Conservation (phyloP, 2,797 vertebrate genomes). For the Dromococcyx pavoninus region DNA sequence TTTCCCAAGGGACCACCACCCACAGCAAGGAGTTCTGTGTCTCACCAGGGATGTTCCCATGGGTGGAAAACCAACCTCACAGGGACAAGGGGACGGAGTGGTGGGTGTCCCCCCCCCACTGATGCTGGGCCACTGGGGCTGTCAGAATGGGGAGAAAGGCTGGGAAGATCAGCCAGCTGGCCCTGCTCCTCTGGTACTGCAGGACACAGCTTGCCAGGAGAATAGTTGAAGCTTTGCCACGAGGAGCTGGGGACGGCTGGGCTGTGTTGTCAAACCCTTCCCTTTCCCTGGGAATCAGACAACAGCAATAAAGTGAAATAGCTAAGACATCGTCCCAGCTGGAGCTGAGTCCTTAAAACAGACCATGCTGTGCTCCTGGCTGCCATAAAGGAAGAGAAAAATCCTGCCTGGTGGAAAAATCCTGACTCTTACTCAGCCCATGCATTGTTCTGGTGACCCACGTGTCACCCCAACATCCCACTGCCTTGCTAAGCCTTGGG, state of each 20-base stretch:
- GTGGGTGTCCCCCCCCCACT: background rate
- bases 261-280: background rate
- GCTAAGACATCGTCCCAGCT: background rate
- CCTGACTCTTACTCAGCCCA: background rate
- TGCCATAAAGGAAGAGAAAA: background rate
- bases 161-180: constrained; percentile 2
- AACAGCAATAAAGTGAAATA: background rate
- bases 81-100: background rate
- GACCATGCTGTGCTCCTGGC: background rate
- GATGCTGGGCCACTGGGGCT: fast-evolving
- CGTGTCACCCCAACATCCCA: background rate
- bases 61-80: background rate
- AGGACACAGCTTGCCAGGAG: background rate
- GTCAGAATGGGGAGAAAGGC: background rate
- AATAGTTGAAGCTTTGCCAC: constrained; percentile 16
- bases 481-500: background rate
- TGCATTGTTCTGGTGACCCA: background rate
- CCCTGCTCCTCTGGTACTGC: fast-evolving
- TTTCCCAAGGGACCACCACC: background rate
- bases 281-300: background rate
- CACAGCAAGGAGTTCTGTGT: background rate
- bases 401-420: background rate
- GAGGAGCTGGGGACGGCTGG: background rate
- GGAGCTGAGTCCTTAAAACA: background rate
- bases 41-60: background rate